Base-by-base conservation (phyloP, 2,797 vertebrate genomes). In the Urocyon cinereoargenteus region DNA sequence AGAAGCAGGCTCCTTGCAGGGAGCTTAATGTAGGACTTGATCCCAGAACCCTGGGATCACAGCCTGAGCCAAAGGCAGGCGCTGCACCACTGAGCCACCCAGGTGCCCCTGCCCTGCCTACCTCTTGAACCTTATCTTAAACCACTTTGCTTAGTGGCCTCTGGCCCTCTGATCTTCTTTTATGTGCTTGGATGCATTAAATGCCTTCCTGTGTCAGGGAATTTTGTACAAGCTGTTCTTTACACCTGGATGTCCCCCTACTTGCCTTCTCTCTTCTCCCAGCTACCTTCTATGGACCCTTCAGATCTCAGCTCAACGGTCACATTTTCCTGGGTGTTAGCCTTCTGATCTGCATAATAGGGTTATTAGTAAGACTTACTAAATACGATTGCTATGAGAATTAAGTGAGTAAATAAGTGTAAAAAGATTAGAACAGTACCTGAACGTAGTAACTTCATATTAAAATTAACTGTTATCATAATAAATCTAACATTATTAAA, bases 311-410 rank as follows among this genome's bases (percentile, higher is more conserved):
- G 73, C 19, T 91, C 66, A 91, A 34, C 49, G 36, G 34, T 34
- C 34, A 21, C 45, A 7, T 64, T 86, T 16, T 61, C 55, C 34
- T 16, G 24, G 34, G 66, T 24, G 55, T 91, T 14, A n/a, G 61
- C 91, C 72, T 95, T 93, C 92, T 70, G 75, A 83, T 62, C 31
- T 57, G 14, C 55, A 93, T 91, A 95, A 82, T 83, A 40, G 62
- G 5, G 4, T 18, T 77, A 26, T 55, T 73, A 49, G 12, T 64
- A 68, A 22, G 57, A 66, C 64, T 81, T 84, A 18, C 34, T 16
- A 31, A 45, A 14, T 87, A 22, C n/a, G 57, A 77, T 68, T 40
- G 18, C 70, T 55, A 0, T 83, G 31, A 88, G 12, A 55, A 51
- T 75, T 75, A 34, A 19, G 49, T 31, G 11, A 79, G 13, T 70